Evolutionary conservation across 2,797 vertebrate genomes (phyloP).

Genomic region (Sebastes minor): DNA sequence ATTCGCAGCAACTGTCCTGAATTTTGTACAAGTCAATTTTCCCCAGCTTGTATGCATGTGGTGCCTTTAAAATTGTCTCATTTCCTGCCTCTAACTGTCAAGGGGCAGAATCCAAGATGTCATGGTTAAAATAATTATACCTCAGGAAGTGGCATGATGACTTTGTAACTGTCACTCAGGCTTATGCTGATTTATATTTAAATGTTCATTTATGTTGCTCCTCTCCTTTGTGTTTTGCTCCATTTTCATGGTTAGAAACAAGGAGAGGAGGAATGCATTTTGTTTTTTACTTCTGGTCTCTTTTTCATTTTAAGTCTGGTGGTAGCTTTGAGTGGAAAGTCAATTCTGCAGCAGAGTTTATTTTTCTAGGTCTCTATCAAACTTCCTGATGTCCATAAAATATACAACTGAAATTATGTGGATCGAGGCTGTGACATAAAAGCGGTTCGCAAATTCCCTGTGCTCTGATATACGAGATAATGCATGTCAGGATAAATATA

Average conservation of each 20-base stretch:
- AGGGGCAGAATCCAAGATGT: conserved; percentile 38
- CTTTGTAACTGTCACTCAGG: conserved; percentile 58
- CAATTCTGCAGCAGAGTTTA: background rate
- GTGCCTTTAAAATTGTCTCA: conserved; percentile 40
- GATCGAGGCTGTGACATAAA: background rate
- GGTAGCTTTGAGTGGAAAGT: background rate
- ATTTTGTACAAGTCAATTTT: conserved; percentile 55
- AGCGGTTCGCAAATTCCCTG: background rate
- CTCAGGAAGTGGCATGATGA: conserved; percentile 40
- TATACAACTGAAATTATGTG: background rate
- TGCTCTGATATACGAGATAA: background rate
- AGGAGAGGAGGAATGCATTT: conserved; percentile 9
- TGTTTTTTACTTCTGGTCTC: background rate
- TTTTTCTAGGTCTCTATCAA: background rate
- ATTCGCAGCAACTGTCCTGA: conserved; percentile 53
- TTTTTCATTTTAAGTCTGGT: background rate
- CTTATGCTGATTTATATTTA: conserved; percentile 66
- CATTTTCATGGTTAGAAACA: conserved; percentile 57
- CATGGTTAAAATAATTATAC: conserved; percentile 71
- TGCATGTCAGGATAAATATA: background rate
- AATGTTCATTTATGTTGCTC: conserved; percentile 43
- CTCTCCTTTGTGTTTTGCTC: conserved; percentile 49
- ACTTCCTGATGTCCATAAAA: background rate
- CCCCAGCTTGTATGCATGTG: conserved; percentile 23
- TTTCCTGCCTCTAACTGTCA: conserved; percentile 52